Evolutionary conservation across 2,113 vertebrate genomes (phyloP), one percentile per base, ranked within the genome.

Genomic region (Alexandromys fortis): DNA sequence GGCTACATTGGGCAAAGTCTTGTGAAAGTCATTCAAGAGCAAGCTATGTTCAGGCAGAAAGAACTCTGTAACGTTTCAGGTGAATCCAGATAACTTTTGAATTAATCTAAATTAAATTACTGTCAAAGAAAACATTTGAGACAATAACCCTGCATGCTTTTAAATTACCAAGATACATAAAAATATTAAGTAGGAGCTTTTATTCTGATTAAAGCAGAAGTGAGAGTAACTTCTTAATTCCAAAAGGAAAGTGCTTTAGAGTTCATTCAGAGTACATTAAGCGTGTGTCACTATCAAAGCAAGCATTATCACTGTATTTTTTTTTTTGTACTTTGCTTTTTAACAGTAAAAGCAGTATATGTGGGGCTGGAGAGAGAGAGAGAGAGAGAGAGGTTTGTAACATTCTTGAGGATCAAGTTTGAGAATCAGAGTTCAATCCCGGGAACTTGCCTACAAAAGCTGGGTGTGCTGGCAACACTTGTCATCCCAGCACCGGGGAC

Each of bases 71-170:
- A 79, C 77, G 68, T 93, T 87, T 93, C 38, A 67, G 58, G 49
- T 47, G 67, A 95, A 79, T 92, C 45, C 63, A 92, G 79, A 38
- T 89, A 89, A 89, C 87, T 91, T 58, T 49, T 94, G 70, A n/a
- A 26, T 95, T 91, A 26, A 72, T 86, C 89, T 95, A 76, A 93
- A 35, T 92, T 94, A 96, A 92, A 90, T 94, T 86, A 81, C 63
- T 33, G 33, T 81, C 79, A 86, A 91, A 91, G 86, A 61, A 96
- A 93, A 79, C 45, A 82, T 73, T 77, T 94, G 14, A 52, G 21
- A 70, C 55, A 79, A 33, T 30, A 76, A 63, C 42, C 47, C 12
- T 72, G 21, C 28, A 33, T 93, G 68, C 22, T 85, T 87, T 97
- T 96, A 92, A 83, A 73, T 94, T 83, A 92, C 19, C 9, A 58